phyloP scores from a whole-genome alignment of 2,888 invertebrate species.

The Argyresthia albistria region DNA sequence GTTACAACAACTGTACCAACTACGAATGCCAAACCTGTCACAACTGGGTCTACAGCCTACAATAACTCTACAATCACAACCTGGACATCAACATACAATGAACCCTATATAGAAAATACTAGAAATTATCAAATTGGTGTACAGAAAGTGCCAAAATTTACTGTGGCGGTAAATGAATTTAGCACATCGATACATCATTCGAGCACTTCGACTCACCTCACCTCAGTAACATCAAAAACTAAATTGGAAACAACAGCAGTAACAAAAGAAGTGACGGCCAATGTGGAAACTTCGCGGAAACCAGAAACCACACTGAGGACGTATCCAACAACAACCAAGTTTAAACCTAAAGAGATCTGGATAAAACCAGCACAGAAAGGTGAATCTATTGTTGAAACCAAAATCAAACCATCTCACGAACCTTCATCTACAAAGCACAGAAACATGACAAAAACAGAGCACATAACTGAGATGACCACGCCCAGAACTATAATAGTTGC shows the following conservation, averaged over 20 bases:
- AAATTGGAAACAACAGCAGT: constrained; percentile 15
- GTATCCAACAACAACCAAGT: constrained; percentile 42
- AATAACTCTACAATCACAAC: background rate
- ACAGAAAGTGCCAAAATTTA: background rate
- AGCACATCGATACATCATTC: constrained; percentile 8
- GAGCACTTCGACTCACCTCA: background rate
- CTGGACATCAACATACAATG: background rate
- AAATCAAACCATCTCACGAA: constrained; percentile 34
- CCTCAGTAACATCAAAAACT: constrained; percentile 1
- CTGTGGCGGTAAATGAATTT: constrained; percentile 10
- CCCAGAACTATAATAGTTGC: constrained; percentile 63
- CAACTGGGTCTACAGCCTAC: background rate
- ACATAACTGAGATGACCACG: constrained; percentile 36
- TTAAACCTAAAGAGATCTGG: constrained; percentile 66
- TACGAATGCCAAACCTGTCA: background rate
- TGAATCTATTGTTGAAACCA: constrained; percentile 45
- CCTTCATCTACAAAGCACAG: constrained; percentile 26
- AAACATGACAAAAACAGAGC: constrained; percentile 37
- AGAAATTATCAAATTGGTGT: too few relatives aligned
- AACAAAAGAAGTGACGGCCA: constrained; percentile 9
- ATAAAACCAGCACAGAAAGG: constrained; percentile 64
- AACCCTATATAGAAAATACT: background rate
- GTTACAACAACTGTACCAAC: constrained; percentile 11
- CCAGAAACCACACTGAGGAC: constrained; percentile 29
- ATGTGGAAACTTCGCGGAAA: constrained; percentile 28